These are phyloP conservation scores for Euphysa ruthae DNA, from an alignment of 30 jellyfish, hydroid and myxozoan genomes.

Conservation along the genomic window DNA sequence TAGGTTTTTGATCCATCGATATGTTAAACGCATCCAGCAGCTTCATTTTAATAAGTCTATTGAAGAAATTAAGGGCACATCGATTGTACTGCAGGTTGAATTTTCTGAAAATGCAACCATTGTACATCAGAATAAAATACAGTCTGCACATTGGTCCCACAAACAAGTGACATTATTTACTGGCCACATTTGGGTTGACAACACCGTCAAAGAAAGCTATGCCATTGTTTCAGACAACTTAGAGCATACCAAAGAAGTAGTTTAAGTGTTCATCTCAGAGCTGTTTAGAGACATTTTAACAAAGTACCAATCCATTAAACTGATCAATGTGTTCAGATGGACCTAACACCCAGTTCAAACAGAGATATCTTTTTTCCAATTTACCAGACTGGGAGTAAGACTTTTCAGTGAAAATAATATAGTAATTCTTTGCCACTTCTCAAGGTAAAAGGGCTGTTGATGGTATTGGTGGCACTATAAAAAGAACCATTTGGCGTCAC, in stretches of 20 bases:
- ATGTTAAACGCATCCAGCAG: too few species aligned
- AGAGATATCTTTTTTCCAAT: conserved; percentile 35
- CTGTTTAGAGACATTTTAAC: conserved; percentile 4
- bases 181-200: conserved; percentile 36
- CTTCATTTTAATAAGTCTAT: too few species aligned
- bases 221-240: conserved; percentile 31
- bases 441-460: too few species aligned
- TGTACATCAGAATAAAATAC: too few species aligned
- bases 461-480: conserved; percentile 21
- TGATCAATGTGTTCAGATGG: conserved; percentile 36
- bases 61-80: too few species aligned
- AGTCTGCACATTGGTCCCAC: too few species aligned
- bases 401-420: conserved; percentile 27
- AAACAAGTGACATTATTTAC: conserved; percentile 37
- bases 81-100: too few species aligned
- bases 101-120: too few species aligned
- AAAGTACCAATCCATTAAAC: too few species aligned
- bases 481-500: conserved; percentile 33
- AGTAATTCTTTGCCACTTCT: conserved; percentile 35
- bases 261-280: conserved; percentile 34
- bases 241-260: conserved; percentile 26
- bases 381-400: conserved; percentile 28
- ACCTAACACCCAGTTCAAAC: conserved; percentile 33
- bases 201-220: conserved; percentile 33
- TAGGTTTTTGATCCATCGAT: too few species aligned